These are phyloP conservation scores for Scleropages formosus DNA, from an alignment of 2,797 vertebrate genomes.

Conservation along the genomic window DNA sequence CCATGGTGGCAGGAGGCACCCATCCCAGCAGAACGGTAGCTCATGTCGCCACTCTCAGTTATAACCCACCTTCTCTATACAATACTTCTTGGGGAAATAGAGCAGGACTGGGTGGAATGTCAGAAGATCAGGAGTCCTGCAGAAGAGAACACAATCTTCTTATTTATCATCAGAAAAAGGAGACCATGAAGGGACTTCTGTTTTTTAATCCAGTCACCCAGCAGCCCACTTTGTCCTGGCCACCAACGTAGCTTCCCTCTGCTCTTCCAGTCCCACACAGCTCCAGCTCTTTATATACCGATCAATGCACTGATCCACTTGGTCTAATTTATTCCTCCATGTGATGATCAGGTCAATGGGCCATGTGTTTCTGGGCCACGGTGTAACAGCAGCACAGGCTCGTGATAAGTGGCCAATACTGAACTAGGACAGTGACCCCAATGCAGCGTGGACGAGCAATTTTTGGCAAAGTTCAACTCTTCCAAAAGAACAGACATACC, in stretches of 20 bases:
- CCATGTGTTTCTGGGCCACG: background rate
- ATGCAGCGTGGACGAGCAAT: background rate
- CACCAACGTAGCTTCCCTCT: background rate
- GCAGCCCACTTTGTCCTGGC: too few relatives aligned
- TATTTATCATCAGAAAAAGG: background rate
- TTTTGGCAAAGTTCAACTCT: background rate
- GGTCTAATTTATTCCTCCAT: constrained; percentile 13
- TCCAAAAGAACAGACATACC: background rate
- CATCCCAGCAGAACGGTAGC: constrained; percentile 35
- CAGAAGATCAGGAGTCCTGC: too few relatives aligned
- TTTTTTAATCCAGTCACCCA: background rate
- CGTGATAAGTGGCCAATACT: background rate
- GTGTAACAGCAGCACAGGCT: background rate
- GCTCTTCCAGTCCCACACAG: background rate
- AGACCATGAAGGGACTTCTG: background rate
- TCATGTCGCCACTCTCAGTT: constrained; percentile 33
- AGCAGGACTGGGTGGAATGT: too few relatives aligned
- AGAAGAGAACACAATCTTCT: background rate
- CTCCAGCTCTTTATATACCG: constrained; percentile 20
- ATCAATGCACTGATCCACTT: constrained; percentile 18
- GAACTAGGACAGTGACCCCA: constrained; percentile 4
- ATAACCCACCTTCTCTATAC: too few relatives aligned
- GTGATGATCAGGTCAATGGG: background rate
- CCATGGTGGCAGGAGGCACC: constrained; percentile 39
- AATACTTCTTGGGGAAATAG: too few relatives aligned